Conservation (phyloP, 30 jellyfish, hydroid and myxozoan species). For the Rhopilema esculentum region DNA sequence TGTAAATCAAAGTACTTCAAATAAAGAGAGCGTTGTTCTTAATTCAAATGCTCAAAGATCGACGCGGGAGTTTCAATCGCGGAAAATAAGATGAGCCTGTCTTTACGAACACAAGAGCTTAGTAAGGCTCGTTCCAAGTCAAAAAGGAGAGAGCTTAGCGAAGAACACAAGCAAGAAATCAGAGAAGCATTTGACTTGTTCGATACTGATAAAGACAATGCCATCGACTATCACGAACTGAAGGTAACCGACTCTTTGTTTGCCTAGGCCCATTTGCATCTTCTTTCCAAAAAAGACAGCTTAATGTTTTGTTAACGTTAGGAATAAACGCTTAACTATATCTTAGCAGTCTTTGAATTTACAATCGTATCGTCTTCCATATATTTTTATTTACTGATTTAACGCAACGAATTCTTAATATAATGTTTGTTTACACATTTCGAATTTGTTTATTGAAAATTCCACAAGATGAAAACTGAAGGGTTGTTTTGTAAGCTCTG, state of each 20-base stretch:
- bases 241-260: slow-evolving; percentile 59
- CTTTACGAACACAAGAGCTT: slow-evolving; percentile 67
- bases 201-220: slow-evolving; percentile 97
- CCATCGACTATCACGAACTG: slow-evolving; percentile 97
- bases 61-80: slow-evolving; percentile 54
- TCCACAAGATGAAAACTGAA: no score
- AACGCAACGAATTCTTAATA: background rate
- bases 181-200: slow-evolving; percentile 96
- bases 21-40: slow-evolving; percentile 30
- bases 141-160: slow-evolving; percentile 88
- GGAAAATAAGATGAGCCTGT: slow-evolving; percentile 52
- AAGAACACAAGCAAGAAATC: slow-evolving; percentile 94
- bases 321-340: no score
- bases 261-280: background rate
- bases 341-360: no score
- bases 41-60: background rate
- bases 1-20: slow-evolving; percentile 22
- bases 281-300: background rate
- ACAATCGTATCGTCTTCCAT: no score
- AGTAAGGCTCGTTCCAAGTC: slow-evolving; percentile 79
- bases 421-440: background rate
- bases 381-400: no score
- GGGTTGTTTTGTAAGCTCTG: no score
- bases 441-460: background rate
- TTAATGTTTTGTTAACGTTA: background rate